Evolutionary conservation across 1,140 invertebrate genomes (phyloP).

Genomic region (Anastrepha ludens): DNA sequence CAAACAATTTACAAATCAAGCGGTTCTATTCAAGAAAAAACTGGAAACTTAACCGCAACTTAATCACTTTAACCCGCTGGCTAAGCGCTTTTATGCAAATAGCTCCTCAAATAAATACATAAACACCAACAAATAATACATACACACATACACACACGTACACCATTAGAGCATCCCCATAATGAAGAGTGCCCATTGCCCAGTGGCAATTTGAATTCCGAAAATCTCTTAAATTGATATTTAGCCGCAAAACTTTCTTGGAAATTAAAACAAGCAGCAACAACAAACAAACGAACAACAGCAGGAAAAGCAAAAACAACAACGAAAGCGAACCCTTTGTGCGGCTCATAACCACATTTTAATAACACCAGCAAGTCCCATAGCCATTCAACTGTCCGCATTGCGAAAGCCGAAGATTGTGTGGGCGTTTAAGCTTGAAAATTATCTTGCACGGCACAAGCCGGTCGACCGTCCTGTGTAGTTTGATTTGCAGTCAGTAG

Average conservation of each 20-base stretch:
- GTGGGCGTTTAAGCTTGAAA: constrained; percentile 50
- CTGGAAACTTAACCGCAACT: background rate
- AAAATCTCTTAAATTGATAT: constrained; percentile 53
- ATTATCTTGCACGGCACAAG: constrained; percentile 53
- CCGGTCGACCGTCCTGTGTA: background rate
- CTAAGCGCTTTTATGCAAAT: constrained; percentile 38
- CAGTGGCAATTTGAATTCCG: constrained; percentile 50
- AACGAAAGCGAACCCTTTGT: constrained; percentile 9
- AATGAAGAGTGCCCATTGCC: constrained; percentile 36
- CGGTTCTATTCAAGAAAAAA: background rate
- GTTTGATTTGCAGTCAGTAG: constrained; percentile 16
- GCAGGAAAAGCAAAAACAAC: constrained; percentile 33
- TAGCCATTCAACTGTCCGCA: constrained; percentile 27
- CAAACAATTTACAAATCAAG: constrained; percentile 44
- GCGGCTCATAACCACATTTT: constrained; percentile 51
- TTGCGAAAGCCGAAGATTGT: constrained; percentile 13
- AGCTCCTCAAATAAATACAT: background rate
- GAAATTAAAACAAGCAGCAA: constrained; percentile 46
- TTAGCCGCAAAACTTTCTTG: constrained; percentile 52
- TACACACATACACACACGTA: background rate
- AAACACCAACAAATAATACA: background rate
- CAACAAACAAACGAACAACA: background rate
- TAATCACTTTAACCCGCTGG: constrained; percentile 36
- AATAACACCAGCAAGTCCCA: constrained; percentile 5
- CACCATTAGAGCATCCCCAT: background rate